Percentiles rank a stretch among this genome's conserved stretches.
phyloP scores from a whole-genome alignment of 2,888 invertebrate species.

The Torymus texanus region DNA sequence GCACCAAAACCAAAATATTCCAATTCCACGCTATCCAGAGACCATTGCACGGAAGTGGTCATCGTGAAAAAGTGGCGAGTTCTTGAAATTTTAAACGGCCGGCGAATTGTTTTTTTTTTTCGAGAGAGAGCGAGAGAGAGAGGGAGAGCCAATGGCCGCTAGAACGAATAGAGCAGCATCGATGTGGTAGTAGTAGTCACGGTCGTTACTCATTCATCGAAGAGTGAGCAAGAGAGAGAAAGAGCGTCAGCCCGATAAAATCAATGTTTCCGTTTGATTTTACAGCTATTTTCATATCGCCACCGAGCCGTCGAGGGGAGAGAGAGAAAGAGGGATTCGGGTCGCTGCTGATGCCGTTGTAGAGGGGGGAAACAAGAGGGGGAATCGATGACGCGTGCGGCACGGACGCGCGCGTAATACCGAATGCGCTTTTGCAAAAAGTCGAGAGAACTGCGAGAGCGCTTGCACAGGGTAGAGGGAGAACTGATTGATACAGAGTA shows the following conservation, averaged over 20 bases:
- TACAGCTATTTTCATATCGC: constrained; percentile 55
- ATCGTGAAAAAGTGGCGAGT: constrained; percentile 44
- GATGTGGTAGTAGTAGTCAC: constrained; percentile 18
- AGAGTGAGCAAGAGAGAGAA: background rate
- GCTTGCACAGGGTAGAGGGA: too few relatives aligned
- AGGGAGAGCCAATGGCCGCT: constrained; percentile 21
- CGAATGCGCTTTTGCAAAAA: constrained; percentile 36
- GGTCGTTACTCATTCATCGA: constrained; percentile 54
- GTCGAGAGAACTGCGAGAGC: background rate
- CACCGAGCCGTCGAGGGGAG: background rate
- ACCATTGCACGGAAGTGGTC: constrained; percentile 16
- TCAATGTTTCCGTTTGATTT: constrained; percentile 56
- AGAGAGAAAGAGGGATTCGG: constrained; percentile 18
- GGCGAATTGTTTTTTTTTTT: constrained; percentile 38
- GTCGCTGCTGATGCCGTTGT: constrained; percentile 8
- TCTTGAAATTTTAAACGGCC: constrained; percentile 48
- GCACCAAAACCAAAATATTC: constrained; percentile 35
- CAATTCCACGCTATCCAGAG: background rate
- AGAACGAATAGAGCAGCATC: background rate
- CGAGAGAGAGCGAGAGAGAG: background rate
- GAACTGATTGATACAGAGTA: background rate
- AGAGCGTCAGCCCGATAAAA: constrained; percentile 53
- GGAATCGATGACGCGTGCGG: constrained; percentile 40
- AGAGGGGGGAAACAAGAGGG: background rate
- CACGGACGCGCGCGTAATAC: background rate